Evolutionary conservation across 2,797 vertebrate species (phyloP).

Genomic region (Holocentrus rufus): DNA sequence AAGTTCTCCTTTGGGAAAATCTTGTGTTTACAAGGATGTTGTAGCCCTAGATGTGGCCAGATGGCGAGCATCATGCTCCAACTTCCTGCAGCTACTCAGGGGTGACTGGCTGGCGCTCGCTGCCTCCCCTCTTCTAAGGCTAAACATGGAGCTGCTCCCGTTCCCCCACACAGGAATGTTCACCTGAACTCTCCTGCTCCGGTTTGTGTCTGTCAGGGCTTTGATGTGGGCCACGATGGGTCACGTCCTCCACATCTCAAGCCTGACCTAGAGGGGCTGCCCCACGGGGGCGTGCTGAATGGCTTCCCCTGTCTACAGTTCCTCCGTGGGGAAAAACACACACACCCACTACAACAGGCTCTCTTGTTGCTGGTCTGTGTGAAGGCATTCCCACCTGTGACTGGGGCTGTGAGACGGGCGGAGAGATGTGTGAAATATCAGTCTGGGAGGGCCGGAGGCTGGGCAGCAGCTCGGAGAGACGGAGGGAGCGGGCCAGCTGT

Average conservation of each 20-base stretch:
- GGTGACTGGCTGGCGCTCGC: conserved; percentile 59
- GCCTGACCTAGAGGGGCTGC: conserved; percentile 59
- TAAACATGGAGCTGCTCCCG: conserved; percentile 37
- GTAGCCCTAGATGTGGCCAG: conserved; percentile 51
- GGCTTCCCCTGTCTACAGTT: conserved; percentile 69
- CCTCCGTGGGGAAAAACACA: conserved; percentile 48
- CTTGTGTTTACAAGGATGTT: conserved; percentile 28
- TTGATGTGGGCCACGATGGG: conserved; percentile 61
- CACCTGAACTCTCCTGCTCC: conserved; percentile 59
- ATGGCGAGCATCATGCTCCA: conserved; percentile 53
- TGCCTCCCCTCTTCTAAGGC: conserved; percentile 50
- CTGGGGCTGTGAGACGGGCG: conserved; percentile 43
- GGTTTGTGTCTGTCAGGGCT: conserved; percentile 49
- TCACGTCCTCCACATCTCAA: conserved; percentile 60
- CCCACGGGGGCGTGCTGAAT: conserved; percentile 61
- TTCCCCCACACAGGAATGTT: conserved; percentile 35
- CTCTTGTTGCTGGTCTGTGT: conserved; percentile 68
- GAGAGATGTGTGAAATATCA: conserved; percentile 81
- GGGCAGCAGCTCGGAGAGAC: conserved; percentile 55
- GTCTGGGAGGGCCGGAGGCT: conserved; percentile 59
- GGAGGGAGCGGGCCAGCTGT: conserved; percentile 73
- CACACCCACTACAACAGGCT: conserved; percentile 68
- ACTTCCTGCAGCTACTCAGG: conserved; percentile 61
- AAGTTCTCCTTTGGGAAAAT: conserved; percentile 20
- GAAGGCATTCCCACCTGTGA: conserved; percentile 81